Evolutionary conservation across 1,140 invertebrate species (phyloP).

Genomic region (Odontomachus brunneus): DNA sequence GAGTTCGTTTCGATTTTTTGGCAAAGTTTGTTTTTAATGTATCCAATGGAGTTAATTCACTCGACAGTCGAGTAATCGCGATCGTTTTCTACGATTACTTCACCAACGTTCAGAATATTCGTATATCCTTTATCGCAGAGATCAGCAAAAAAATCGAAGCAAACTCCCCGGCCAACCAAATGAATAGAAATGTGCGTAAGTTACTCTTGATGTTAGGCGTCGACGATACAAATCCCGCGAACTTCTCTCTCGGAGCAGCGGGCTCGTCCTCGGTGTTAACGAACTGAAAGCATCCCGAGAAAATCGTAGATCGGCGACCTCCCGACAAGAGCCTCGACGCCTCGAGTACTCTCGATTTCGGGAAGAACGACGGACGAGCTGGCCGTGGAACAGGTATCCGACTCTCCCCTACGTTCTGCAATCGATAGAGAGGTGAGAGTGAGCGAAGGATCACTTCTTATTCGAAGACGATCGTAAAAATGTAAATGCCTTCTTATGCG

Average conservation of each 20-base stretch:
- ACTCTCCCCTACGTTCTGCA: constrained; percentile 81
- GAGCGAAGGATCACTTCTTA: too few species aligned
- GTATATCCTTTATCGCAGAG: too few species aligned
- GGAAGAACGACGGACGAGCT: constrained; percentile 80
- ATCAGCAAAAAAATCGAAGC: neutral
- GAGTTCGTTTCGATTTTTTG: too few species aligned
- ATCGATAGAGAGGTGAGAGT: constrained; percentile 36
- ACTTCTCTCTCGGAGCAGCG: constrained; percentile 60
- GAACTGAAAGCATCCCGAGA: constrained; percentile 73
- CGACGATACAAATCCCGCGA: constrained; percentile 46
- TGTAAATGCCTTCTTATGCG: too few species aligned
- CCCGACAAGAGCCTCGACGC: constrained; percentile 67
- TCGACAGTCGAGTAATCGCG: too few species aligned
- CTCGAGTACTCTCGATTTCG: constrained; percentile 76
- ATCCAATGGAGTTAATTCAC: too few species aligned
- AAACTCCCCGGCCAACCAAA: neutral
- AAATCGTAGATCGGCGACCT: constrained; percentile 66
- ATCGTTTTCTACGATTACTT: too few species aligned
- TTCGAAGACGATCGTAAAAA: too few species aligned
- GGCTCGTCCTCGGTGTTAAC: constrained; percentile 65
- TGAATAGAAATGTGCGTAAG: neutral
- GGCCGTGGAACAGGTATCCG: constrained; percentile 80
- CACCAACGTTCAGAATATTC: too few species aligned
- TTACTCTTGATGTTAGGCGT: constrained; percentile 70
- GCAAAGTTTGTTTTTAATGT: too few species aligned